Base-by-base conservation (phyloP, 1,140 invertebrate species). In the Scaptomyza graminum region DNA sequence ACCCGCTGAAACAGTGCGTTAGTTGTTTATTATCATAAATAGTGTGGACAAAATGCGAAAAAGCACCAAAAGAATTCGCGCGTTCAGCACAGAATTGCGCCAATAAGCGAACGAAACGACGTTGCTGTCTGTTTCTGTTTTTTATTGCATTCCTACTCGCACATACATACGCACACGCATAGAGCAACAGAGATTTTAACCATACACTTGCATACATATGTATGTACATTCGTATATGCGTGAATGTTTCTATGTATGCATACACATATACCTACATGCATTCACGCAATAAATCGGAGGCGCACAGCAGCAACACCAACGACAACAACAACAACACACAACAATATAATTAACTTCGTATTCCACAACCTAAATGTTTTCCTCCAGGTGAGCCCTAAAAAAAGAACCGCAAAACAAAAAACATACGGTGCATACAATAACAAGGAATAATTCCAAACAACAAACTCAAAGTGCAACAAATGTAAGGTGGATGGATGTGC, bases 21-120 rank as follows among this genome's bases (percentile, higher is more conserved):
- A 65, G 54, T 67, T 66, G 44, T 72, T 72, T 67, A 81, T 64
- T 64, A 51, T 47, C 34, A 52, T 51, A 44, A 15, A 47, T 44
- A 22, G 55, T 50, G 39, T 37, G 60, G 41, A 34, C 65, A 54
- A 55, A 56, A 55, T 44, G 34, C 25, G 12, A 54, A 63, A 68
- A 76, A 63, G 47, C 61, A 41, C 12, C 12, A 6, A 59, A 50
- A 70, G 49, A 76, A 76, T 70, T 72, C 63, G 83, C 76, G 79
- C 74, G 75, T 83, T 67, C 64, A 72, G 67, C 76, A 73, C 59
- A 79, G 79, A 90, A 90, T 82, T 90, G 85, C 85, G 85, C 85
- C 87, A 90, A 90, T 90, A 90, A 90, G 85, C 85, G 68, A 81
- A 68, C 60, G 50, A 41, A 41, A 68, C 68, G 62, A 78, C 60